Percentiles rank a stretch among this genome's conserved stretches.
These are phyloP conservation scores for Trachymyrmex septentrionalis DNA, from an alignment of 1,140 invertebrate species.

Conservation along the genomic window DNA sequence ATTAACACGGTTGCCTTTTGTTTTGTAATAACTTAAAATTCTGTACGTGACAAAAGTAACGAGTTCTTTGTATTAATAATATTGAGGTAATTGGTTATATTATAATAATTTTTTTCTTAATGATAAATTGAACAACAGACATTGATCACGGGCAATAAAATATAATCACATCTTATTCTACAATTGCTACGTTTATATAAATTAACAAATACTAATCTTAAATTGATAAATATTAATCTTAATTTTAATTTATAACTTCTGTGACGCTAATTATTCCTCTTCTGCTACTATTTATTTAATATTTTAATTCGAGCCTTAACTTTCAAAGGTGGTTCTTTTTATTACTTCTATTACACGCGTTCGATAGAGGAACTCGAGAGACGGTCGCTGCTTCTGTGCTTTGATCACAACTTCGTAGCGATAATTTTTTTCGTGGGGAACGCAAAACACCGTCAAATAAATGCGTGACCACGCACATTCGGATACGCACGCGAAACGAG, in stretches of 20 bases:
- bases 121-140: not conserved
- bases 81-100: not conserved
- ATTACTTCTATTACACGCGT: constrained; percentile 15
- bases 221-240: not conserved
- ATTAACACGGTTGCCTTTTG: constrained; percentile 31
- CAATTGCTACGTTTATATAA: not conserved
- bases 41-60: not conserved
- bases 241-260: not conserved
- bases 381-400: constrained; percentile 67
- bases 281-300: not conserved
- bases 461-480: constrained; percentile 69
- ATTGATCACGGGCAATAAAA: not conserved
- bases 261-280: not conserved
- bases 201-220: not conserved
- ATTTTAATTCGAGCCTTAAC: constrained; percentile 21
- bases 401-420: constrained; percentile 77
- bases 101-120: constrained; percentile 8
- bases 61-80: not conserved
- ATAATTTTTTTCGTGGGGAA: constrained; percentile 79
- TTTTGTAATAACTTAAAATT: not conserved
- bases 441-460: constrained; percentile 77
- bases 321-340: not conserved
- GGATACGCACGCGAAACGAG: constrained; percentile 18
- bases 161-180: not conserved
- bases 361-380: constrained; percentile 59